These are phyloP conservation scores for Tethya wilhelma DNA, from an alignment of 37 sponge, comb jelly and placozoan genomes.

Conservation along the genomic window DNA sequence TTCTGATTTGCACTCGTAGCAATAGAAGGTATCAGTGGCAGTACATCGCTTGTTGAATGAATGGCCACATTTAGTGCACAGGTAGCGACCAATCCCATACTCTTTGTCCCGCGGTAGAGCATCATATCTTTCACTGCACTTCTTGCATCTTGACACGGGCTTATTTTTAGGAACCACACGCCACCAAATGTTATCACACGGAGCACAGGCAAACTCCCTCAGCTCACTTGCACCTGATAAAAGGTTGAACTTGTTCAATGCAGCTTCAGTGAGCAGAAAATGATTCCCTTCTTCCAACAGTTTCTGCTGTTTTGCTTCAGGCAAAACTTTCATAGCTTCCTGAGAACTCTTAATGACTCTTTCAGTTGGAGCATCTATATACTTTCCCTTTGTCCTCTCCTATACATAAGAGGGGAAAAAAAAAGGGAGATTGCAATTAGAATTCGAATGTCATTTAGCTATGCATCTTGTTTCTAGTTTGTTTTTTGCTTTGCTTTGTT, in stretches of 20 bases:
- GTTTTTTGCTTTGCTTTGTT: too few species aligned
- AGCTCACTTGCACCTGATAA: constrained; percentile 3
- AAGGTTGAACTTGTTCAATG: not conserved
- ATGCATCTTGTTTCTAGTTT: too few species aligned
- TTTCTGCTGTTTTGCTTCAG: not conserved
- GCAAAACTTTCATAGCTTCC: not conserved
- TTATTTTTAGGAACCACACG: constrained; percentile 9
- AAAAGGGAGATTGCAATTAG: too few species aligned
- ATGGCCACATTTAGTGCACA: constrained; percentile 18
- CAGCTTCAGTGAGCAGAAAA: not conserved
- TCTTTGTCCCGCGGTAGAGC: constrained; percentile 38
- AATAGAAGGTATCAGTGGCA: not conserved
- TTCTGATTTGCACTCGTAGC: constrained; percentile 5
- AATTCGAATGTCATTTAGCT: too few species aligned
- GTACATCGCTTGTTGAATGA: not conserved
- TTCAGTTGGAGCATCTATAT: too few species aligned
- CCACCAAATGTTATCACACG: constrained; percentile 40
- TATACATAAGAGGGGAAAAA: too few species aligned
- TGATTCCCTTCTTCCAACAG: not conserved
- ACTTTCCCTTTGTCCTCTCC: too few species aligned
- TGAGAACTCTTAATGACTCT: not conserved
- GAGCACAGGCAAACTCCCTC: constrained; percentile 40
- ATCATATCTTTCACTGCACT: constrained; percentile 33
- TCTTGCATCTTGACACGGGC: constrained; percentile 32
- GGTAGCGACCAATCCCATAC: constrained; percentile 29